Evolutionary conservation across 2,888 invertebrate species (phyloP), one percentile per base, ranked within the genome.

Genomic region (Synergus itoensis): DNA sequence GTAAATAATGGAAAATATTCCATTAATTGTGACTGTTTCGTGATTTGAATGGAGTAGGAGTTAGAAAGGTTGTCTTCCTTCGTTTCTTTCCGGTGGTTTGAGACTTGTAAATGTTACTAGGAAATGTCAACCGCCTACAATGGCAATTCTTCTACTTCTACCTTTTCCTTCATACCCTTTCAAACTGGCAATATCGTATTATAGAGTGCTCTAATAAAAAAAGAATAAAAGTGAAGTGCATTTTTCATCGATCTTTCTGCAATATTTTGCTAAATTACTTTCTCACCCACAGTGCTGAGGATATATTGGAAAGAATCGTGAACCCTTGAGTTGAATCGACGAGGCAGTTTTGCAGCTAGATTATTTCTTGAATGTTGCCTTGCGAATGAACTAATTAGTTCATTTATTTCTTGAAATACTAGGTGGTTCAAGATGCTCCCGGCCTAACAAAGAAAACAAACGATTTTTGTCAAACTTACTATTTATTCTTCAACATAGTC

Each of bases 361-460:
- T 53, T 48, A 69, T 69, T 69, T 53, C 48, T 69, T 69, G 7
- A 69, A 69, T 14, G 36, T n/a, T 21, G 21, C 75, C 67, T 81
- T 82, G 76, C 63, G 28, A 79, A 80, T 69, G 81, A 75, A 80
- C 81, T 83, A 85, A 83, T 83, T 84, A 81, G 82, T 83, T 82
- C 83, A 85, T 85, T 83, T 83, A 84, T 85, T 84, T 84, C 84
- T 83, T 80, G 80, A 80, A 84, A 82, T 79, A 79, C n/a, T n/a
- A n/a, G n/a, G n/a, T n/a, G n/a, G n/a, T n/a, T n/a, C n/a, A n/a
- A n/a, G n/a, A n/a, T n/a, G n/a, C n/a, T n/a, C n/a, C n/a, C n/a
- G n/a, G n/a, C n/a, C n/a, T n/a, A n/a, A n/a, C n/a, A n/a, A n/a
- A n/a, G n/a, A n/a, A n/a, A n/a, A n/a, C n/a, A n/a, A n/a, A n/a